phyloP scores from a whole-genome alignment of 2,113 vertebrate species.

The Eolophus roseicapilla region DNA sequence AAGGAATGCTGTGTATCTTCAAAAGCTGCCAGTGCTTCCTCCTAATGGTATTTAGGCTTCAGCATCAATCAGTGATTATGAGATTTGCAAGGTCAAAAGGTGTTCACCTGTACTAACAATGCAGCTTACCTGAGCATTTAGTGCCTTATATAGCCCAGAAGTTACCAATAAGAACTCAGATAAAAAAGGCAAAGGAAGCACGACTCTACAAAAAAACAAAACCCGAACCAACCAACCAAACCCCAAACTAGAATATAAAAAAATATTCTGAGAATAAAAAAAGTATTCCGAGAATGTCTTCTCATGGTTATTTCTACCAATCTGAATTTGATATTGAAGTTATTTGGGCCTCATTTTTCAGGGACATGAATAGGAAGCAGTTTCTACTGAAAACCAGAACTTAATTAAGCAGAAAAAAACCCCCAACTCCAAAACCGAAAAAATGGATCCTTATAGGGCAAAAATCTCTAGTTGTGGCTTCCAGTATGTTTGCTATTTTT shows the following conservation, averaged over 20 bases:
- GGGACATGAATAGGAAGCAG: neutral
- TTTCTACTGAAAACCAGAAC: neutral
- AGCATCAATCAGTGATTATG: neutral
- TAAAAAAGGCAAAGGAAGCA: neutral
- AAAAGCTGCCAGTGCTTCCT: neutral
- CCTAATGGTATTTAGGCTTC: neutral
- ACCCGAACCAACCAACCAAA: neutral
- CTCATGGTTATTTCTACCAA: neutral
- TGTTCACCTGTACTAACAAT: neutral
- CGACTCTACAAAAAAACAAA: neutral
- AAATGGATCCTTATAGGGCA: neutral
- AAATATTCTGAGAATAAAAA: neutral
- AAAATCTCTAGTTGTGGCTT: neutral
- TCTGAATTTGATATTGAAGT: neutral
- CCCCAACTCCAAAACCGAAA: rapidly evolving
- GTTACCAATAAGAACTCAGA: neutral
- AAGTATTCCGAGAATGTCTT: neutral
- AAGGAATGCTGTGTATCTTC: neutral
- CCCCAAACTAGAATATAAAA: neutral
- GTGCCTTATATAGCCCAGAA: neutral
- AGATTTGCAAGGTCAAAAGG: conserved; percentile 9
- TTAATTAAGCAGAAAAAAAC: neutral
- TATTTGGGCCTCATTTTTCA: neutral
- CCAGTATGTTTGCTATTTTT: neutral
- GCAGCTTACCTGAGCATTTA: neutral